Evolutionary conservation across 2,113 vertebrate species (phyloP).

Genomic region (Cyprinodon brontotheroides): DNA sequence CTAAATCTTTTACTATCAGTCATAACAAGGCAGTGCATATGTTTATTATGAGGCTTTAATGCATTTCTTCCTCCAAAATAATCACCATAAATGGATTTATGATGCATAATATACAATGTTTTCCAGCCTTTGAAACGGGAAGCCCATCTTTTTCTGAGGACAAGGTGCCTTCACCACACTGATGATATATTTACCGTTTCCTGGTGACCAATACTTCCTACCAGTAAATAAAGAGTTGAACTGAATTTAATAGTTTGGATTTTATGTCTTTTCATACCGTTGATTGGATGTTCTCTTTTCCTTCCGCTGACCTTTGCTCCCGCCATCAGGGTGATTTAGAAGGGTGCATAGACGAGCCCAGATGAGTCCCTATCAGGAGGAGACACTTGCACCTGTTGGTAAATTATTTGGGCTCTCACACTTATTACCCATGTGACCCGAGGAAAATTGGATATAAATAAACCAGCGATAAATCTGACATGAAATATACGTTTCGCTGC

Average conservation of each 20-base stretch:
- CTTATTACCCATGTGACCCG: not conserved
- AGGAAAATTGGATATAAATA: constrained; percentile 21
- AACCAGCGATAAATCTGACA: not conserved
- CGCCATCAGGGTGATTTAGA: constrained; percentile 10
- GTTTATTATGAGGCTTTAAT: not conserved
- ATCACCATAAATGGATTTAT: not conserved
- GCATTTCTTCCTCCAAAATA: not conserved
- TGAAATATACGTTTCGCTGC: not conserved
- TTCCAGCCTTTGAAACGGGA: not conserved
- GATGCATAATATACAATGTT: not conserved
- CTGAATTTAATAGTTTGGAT: not conserved
- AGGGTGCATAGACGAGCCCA: constrained; percentile 4
- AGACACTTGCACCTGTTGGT: constrained; percentile 18
- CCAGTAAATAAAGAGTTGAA: constrained; percentile 2
- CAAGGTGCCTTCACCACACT: not conserved
- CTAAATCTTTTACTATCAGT: not conserved
- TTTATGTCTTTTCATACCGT: not conserved
- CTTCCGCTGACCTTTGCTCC: constrained; percentile 7
- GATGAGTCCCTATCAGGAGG: constrained; percentile 19
- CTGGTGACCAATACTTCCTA: not conserved
- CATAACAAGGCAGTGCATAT: too few relatives aligned
- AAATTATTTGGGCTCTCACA: constrained; percentile 8
- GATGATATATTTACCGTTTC: not conserved
- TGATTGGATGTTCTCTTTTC: constrained; percentile 15
- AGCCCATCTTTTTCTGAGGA: not conserved